Evolutionary conservation across 2,797 vertebrate genomes (phyloP), one percentile per base, ranked within the genome.

Genomic region (Eospalax fontanierii): DNA sequence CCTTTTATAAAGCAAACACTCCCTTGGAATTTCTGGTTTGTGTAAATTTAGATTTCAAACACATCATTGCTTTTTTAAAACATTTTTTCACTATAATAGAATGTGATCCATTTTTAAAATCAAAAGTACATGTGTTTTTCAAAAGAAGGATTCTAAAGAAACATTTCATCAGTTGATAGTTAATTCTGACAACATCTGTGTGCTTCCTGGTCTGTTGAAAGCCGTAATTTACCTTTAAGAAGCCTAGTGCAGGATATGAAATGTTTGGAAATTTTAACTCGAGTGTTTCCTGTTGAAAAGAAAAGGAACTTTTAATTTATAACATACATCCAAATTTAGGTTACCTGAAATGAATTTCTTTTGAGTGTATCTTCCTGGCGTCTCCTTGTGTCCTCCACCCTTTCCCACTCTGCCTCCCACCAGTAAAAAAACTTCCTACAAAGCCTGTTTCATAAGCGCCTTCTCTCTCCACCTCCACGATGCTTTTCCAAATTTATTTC

Each of bases 221-320:
- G 76, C 30, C 14, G 50, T 10, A 33, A 21, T 66, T 98, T 98
- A 99, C 99, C 99, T 99, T 99, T 99, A 99, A 99, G 88, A 99
- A 97, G 93, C 98, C 98, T 96, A 99, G 97, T 21, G 99, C 99
- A 70, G 99, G 98, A 95, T 98, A 98, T 0, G 99, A 99, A 87
- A 99, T 98, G 95, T 98, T 98, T 30, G 99, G 99, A 98, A 99
- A 99, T 98, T 99, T 99, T 96, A 98, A 97, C 98, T 99, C 99
- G 93, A 99, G 89, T 3, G 99, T 96, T 95, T 99, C 99, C 99
- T 99, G 80, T 85, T 97, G n/a, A 94, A 84, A 86, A 61, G 97
- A 90, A 94, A 79, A 88, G 19, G 30, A 3, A 18, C 28, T 38
- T 76, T 89, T 2, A 54, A 84, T 80, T 80, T 70, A 88, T 15